Evolutionary conservation across 2,113 vertebrate species (phyloP), one percentile per base, ranked within the genome.

Genomic region (Silurus asotus): DNA sequence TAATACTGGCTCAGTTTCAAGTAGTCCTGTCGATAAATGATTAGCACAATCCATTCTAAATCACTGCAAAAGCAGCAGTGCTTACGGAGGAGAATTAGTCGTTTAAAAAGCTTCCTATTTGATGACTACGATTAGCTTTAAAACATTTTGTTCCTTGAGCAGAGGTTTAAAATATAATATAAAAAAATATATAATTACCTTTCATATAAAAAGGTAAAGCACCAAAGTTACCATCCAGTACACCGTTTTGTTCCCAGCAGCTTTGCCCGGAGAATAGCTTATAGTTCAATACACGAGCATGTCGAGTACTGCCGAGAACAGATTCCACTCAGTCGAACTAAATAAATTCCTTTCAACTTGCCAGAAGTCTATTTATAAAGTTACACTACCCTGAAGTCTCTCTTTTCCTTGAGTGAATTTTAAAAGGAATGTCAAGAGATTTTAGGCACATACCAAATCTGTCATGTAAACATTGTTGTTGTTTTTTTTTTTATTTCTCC

Each of bases 371-470:
- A 69, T 69, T 85, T 74, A 53, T 62, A 84, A 79, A 28, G 55
- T 80, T 79, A 67, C 75, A 75, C 58, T 48, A 45, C 72, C 88
- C 88, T 80, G 85, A 82, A 84, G 85, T 89, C 85, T 90, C 70
- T 90, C 49, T 86, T 80, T 78, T 84, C 87, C 86, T 87, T 72
- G 70, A 82, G 83, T 86, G 58, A 61, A 75, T 64, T 75, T 55
- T 83, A 76, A 86, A 89, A 91, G 90, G 92, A 92, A 92, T 91
- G 91, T 91, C 86, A 88, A 90, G 88, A 90, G 88, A 81, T 88
- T 88, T 65, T 87, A 92, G 91, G 92, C 92, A 91, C 91, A 83
- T 90, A 88, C 83, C 87, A 81, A 83, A 76, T 90, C 88, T 84
- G 64, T 84, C 82, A 88, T 89, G 91, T 92, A 92, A 92, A 92